Base-by-base conservation (phyloP, 2,797 vertebrate genomes). In the Gadopsis bispinosus region DNA sequence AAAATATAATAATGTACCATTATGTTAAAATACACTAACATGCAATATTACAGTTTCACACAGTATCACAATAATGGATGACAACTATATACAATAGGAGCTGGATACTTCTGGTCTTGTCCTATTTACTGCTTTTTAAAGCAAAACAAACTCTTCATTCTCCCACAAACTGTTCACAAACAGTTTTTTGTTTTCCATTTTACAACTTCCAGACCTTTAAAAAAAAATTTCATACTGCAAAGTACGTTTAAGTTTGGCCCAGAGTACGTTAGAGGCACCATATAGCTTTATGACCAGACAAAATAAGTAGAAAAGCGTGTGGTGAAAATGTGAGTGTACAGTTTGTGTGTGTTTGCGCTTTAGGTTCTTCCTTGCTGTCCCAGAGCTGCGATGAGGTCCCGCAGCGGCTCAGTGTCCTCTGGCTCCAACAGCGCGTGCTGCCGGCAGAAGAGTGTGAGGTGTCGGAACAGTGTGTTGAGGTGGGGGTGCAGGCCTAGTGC, bases 401-500 rank as follows among this genome's bases (percentile, higher is more conserved):
- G 93, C 70, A 96, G 87, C 0, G 94, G 92, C 35, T 93, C 90
- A 0, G 86, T 95, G 83, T 96, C 95, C 50, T 94, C 93, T 0
- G 91, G 84, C 20, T 96, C 95, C 84, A 97, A 86, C 83, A 97
- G 92, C 12, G 86, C 75, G 33, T 96, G 95, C 80, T 94, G 94
- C 76, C 79, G 92, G 75, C 94, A 94, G 91, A 97, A 96, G 54
- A 93, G 89, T 2, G 92, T 93, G 74, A 97, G 91, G 89, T 97
- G 96, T 41, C 77, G 86, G 87, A 96, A 96, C 61, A 96, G 90
- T 0, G 95, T 96, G 91, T 97, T 96, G 69, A 97, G 95, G 79
- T 96, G 95, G 0, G 95, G 94, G 66, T 96, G 95, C 78, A 97
- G 88, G 26, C 95, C 95, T 75, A 96, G 67, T 0, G 88, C 90